Evolutionary conservation across 2,888 invertebrate species (phyloP).

Genomic region (Exephanes ischioxanthus): DNA sequence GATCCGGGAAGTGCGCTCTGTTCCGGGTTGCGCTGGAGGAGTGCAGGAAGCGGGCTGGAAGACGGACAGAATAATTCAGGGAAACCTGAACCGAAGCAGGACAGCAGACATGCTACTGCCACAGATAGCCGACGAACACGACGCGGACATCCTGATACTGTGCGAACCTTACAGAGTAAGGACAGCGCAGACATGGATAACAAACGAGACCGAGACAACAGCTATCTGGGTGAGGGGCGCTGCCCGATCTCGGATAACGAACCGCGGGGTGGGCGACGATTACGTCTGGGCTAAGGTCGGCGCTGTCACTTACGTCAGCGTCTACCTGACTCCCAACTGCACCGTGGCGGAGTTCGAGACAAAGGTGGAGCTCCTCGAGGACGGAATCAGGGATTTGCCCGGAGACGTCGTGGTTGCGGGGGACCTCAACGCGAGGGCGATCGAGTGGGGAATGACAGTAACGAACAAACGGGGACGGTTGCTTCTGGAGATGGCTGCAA

Average conservation of each 20-base stretch:
- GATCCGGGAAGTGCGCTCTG: slow-evolving; percentile 13
- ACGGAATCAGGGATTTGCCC: slow-evolving; percentile 55
- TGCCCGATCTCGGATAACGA: slow-evolving; percentile 33
- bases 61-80: slow-evolving; percentile 56
- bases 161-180: slow-evolving; percentile 51
- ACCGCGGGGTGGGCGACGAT: slow-evolving; percentile 39
- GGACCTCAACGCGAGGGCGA: slow-evolving; percentile 30
- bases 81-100: slow-evolving; percentile 63
- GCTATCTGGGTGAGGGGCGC: slow-evolving; percentile 50
- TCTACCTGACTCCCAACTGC: slow-evolving; percentile 36
- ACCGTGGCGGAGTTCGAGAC: slow-evolving; percentile 52
- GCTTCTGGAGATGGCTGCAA: too few relatives aligned
- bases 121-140: slow-evolving; percentile 60
- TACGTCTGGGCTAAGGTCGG: neutral
- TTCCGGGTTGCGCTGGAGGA: slow-evolving; percentile 49
- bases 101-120: slow-evolving; percentile 61
- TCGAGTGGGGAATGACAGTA: too few relatives aligned
- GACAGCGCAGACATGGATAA: slow-evolving; percentile 36
- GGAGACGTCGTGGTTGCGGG: slow-evolving; percentile 63
- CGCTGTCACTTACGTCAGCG: too few relatives aligned
- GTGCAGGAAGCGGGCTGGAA: slow-evolving; percentile 51
- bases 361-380: slow-evolving; percentile 63
- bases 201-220: slow-evolving; percentile 47
- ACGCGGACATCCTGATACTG: slow-evolving; percentile 57
- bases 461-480: too few relatives aligned